Evolutionary conservation across 1,140 invertebrate species (phyloP), one percentile per base, ranked within the genome.

Genomic region (Aphidius gifuensis): DNA sequence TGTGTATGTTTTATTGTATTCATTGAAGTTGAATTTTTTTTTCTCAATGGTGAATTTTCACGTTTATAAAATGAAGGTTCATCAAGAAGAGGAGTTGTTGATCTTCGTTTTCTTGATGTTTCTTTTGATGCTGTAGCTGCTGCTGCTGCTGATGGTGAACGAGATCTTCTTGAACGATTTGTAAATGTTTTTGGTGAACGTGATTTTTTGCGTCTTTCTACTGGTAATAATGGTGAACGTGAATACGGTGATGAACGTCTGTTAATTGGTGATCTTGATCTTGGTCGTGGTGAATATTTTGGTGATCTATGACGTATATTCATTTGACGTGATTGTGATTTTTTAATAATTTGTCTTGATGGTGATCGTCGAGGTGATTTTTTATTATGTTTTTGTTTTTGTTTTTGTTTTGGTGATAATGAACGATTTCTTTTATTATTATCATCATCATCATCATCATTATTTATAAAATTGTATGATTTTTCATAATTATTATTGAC

Each of bases 341-440:
- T 74, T 47, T 71, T 76, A 8, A 16, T 16, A 16, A 54, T 48
- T 21, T 68, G 68, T 40, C 70, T 66, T 4, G 62, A 21, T 0
- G 75, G 74, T 5, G 74, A 77, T 68, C 73, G 68, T 55, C 68
- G 70, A 0, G 72, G 76, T 9, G 76, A 76, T 65, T 69, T 68
- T 62, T 65, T 68, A 6, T 70, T 71, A 11, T 44, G 44, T 46
- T 45, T 56, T 9, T 73, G 72, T 5, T 67, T 68, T 32, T 32
- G 23, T 56, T 74, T 78, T 1, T 66, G 67, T 9, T 70, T 78
- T 39, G 77, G 75, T 4, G 78, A 77, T 3, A 71, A 53, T 1
- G 71, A 73, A 42, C 71, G 68, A 39, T 66, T 72, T 38, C 64
- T 75, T 11, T 69, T 46, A 43, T 62, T 48, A 51, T 69, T 66